A percentile compares a stretch with the other conserved stretches of the same genome.
Evolutionary conservation across 2,113 vertebrate species (phyloP).

Genomic region (Lota lota): DNA sequence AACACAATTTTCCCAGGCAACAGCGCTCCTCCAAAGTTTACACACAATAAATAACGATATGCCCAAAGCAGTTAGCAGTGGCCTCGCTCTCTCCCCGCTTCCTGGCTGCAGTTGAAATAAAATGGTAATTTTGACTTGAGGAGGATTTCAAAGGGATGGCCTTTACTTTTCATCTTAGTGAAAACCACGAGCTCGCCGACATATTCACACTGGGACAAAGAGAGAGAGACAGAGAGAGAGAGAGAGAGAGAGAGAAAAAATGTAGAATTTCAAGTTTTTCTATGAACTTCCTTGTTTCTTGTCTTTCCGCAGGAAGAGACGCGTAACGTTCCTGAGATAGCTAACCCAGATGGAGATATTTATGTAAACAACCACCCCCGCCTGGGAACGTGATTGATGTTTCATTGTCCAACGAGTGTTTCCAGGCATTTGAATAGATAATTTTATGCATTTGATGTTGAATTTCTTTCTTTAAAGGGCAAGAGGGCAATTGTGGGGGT

Average conservation of each 20-base stretch:
- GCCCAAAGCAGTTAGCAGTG: conserved; percentile 76
- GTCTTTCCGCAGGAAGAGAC: conserved; percentile 54
- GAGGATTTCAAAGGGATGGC: conserved; percentile 80
- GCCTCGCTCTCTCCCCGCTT: conserved; percentile 64
- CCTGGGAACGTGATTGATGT: conserved; percentile 63
- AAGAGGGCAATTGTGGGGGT: conserved; percentile 57
- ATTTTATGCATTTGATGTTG: conserved; percentile 58
- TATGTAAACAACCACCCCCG: conserved; percentile 68
- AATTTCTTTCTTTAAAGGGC: conserved; percentile 47
- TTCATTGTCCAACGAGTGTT: conserved; percentile 66
- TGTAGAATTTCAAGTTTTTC: conserved; percentile 62
- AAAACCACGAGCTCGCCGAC: conserved; percentile 71
- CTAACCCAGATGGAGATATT: conserved; percentile 64
- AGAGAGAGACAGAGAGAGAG: conserved; percentile 11
- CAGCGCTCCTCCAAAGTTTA: conserved; percentile 80
- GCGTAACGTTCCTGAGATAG: conserved; percentile 56
- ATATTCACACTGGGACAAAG: conserved; percentile 65
- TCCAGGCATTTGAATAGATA: conserved; percentile 72
- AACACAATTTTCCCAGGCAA: conserved; percentile 76
- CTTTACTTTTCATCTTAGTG: conserved; percentile 74
- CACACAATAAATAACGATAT: conserved; percentile 79
- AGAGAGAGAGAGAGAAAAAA: conserved; percentile 46
- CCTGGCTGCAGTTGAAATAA: conserved; percentile 80
- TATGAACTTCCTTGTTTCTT: conserved; percentile 56
- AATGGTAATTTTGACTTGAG: conserved; percentile 82